Evolutionary conservation across 1,140 invertebrate genomes (phyloP).

Genomic region (Drosophila quadrilineata): DNA sequence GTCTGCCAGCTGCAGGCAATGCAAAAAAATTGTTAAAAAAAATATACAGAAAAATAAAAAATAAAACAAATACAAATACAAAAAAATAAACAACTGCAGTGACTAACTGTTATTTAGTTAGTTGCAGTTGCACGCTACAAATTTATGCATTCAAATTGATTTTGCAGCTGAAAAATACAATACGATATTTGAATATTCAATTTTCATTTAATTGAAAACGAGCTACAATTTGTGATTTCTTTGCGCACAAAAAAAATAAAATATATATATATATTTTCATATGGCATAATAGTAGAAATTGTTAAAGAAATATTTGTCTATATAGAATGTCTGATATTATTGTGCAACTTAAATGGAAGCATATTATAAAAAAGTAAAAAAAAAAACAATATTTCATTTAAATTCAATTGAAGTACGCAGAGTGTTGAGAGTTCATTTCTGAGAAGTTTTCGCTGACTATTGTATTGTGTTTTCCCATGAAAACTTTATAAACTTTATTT

Average conservation of each 20-base stretch:
- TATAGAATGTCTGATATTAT: no score
- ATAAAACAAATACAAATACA: not conserved
- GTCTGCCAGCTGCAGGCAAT: not conserved
- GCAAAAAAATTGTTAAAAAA: not conserved
- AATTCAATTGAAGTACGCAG: no score
- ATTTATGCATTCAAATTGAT: slow-evolving; percentile 32
- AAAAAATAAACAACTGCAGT: not conserved
- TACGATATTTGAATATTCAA: slow-evolving; percentile 40
- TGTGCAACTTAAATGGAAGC: no score
- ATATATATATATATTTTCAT: not conserved
- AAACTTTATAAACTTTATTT: no score
- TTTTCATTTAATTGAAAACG: slow-evolving; percentile 21
- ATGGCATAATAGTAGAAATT: no score
- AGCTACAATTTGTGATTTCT: slow-evolving; percentile 1
- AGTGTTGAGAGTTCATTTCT: no score
- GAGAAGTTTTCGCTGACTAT: no score
- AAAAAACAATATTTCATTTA: no score
- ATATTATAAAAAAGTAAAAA: no score
- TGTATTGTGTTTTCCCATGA: no score
- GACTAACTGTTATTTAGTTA: slow-evolving; percentile 24
- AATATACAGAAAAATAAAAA: no score
- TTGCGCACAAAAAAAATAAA: not conserved
- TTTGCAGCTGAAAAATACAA: slow-evolving; percentile 22
- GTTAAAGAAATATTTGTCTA: not conserved
- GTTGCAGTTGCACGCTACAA: slow-evolving; percentile 6